Percentiles rank a stretch among this genome's conserved stretches.
Conservation (phyloP, 1,140 invertebrate genomes). For the Idris sp. region DNA sequence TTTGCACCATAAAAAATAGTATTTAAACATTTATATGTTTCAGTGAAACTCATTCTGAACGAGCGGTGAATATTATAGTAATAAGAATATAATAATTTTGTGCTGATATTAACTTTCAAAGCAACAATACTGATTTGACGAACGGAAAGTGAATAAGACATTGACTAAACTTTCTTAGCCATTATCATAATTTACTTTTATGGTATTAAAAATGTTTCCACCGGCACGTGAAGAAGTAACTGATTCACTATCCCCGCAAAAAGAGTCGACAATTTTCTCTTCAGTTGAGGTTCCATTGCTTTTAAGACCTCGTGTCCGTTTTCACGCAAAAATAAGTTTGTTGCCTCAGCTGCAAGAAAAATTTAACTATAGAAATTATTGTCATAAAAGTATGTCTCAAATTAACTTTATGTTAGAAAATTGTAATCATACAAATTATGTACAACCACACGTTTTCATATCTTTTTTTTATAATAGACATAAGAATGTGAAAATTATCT, state of each 20-base stretch:
- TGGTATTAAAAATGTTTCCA: slow-evolving; percentile 81
- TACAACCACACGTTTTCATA: too few species aligned
- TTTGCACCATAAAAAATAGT: slow-evolving; percentile 4
- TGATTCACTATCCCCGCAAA: slow-evolving; percentile 84
- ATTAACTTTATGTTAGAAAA: slow-evolving; percentile 27
- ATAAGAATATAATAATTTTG: slow-evolving; percentile 32
- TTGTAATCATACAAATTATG: neutral
- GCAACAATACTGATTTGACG: slow-evolving; percentile 5
- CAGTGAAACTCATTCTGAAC: slow-evolving; percentile 23
- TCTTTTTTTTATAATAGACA: too few species aligned
- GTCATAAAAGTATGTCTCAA: slow-evolving; percentile 11
- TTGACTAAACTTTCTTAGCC: slow-evolving; percentile 42
- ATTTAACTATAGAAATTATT: slow-evolving; percentile 48
- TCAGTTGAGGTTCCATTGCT: slow-evolving; percentile 84
- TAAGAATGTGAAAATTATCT: neutral
- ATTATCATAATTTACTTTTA: slow-evolving; percentile 67
- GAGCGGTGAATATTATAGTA: slow-evolving; percentile 17
- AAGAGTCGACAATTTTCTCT: slow-evolving; percentile 81
- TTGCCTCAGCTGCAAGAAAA: slow-evolving; percentile 82
- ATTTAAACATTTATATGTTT: slow-evolving; percentile 5
- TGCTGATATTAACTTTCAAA: slow-evolving; percentile 24
- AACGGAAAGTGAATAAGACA: slow-evolving; percentile 42
- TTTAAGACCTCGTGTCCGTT: slow-evolving; percentile 85
- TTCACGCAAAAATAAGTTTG: slow-evolving; percentile 84
- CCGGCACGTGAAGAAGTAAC: slow-evolving; percentile 81